Percentiles rank a stretch among this genome's conserved stretches.
Conservation (phyloP, 2,888 invertebrate genomes). For the Mamestra brassicae region DNA sequence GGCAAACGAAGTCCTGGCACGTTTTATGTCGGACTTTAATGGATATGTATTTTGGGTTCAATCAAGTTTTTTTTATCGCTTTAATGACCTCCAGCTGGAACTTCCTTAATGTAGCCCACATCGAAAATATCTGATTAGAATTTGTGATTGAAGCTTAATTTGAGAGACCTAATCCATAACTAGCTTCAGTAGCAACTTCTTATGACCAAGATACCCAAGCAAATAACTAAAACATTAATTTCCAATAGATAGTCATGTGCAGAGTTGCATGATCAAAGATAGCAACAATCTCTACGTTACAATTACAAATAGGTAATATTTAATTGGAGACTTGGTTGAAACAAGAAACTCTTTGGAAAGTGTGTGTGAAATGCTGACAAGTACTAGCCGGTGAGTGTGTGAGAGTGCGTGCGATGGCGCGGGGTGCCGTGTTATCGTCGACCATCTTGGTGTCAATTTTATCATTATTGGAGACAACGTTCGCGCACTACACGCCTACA, state of each 20-base stretch:
- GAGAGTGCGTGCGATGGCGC: conserved; percentile 85
- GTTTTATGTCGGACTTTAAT: conserved; percentile 26
- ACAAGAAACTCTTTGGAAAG: conserved; percentile 67
- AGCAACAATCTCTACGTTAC: conserved; percentile 68
- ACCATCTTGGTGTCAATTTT: conserved; percentile 80
- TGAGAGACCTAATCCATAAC: neutral
- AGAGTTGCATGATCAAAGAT: conserved; percentile 48
- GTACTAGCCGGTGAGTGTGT: conserved; percentile 88
- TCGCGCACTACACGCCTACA: conserved; percentile 94
- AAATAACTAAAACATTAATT: conserved; percentile 8
- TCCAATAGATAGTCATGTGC: conserved; percentile 52
- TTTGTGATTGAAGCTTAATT: conserved; percentile 10
- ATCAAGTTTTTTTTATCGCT: conserved; percentile 16
- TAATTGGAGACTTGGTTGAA: conserved; percentile 59
- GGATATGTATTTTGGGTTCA: conserved; percentile 19
- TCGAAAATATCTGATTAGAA: conserved; percentile 42
- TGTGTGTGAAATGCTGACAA: conserved; percentile 88
- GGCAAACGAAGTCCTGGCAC: conserved; percentile 29
- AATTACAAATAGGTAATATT: conserved; percentile 44
- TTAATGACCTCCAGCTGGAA: conserved; percentile 17
- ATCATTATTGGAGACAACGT: conserved; percentile 75
- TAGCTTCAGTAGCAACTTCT: conserved; percentile 6
- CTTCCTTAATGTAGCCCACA: conserved; percentile 64
- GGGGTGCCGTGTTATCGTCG: conserved; percentile 78
- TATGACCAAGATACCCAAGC: neutral